These are phyloP conservation scores for Stenurella melanura DNA, from an alignment of 2,888 invertebrate species.

Conservation along the genomic window DNA sequence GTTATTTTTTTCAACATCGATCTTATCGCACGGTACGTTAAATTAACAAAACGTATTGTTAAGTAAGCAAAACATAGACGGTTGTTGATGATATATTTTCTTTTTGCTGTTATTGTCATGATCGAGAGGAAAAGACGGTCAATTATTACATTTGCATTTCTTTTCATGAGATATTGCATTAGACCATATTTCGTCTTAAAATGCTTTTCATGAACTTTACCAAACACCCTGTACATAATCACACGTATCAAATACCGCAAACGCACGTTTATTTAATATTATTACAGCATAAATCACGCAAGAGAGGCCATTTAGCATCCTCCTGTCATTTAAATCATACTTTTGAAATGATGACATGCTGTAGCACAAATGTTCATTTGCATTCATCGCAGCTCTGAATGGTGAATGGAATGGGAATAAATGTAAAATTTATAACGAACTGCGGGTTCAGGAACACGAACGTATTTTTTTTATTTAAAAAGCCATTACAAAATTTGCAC, in stretches of 20 bases:
- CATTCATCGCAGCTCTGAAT: constrained; percentile 24
- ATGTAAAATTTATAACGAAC: constrained; percentile 16
- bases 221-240: too few relatives aligned
- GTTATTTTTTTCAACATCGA: too few relatives aligned
- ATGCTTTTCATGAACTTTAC: too few relatives aligned
- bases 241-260: background rate
- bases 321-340: constrained; percentile 25
- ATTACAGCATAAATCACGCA: background rate
- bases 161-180: too few relatives aligned
- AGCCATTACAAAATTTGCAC: constrained; percentile 26
- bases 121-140: too few relatives aligned
- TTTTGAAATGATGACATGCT: constrained; percentile 3
- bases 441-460: background rate
- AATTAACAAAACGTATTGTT: too few relatives aligned
- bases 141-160: too few relatives aligned
- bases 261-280: background rate
- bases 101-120: too few relatives aligned
- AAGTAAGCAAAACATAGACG: too few relatives aligned
- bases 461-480: constrained; percentile 16
- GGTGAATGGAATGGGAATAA: constrained; percentile 31
- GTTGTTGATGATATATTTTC: too few relatives aligned
- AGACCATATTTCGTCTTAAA: too few relatives aligned
- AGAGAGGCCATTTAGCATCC: background rate
- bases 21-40: too few relatives aligned
- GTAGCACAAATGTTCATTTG: constrained; percentile 31